phyloP scores from a whole-genome alignment of 2,888 invertebrate species.

The Gastrophysa polygoni region DNA sequence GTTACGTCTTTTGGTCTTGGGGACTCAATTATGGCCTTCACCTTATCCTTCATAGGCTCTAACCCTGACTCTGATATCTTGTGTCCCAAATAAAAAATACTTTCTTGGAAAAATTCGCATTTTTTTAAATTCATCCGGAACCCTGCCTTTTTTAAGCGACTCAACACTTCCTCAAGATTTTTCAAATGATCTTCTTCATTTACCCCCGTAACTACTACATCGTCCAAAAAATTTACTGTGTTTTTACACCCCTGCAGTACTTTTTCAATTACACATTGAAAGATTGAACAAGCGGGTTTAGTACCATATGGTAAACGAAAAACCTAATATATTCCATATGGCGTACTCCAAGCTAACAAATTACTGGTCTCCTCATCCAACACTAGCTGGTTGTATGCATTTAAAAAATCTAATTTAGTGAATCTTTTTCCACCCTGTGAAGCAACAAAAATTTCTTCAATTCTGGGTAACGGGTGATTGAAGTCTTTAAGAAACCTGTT shows the following conservation, averaged over 20 bases:
- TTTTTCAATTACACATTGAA: constrained; percentile 46
- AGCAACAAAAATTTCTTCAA: constrained; percentile 23
- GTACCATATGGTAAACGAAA: constrained; percentile 51
- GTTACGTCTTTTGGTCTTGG: constrained; percentile 10
- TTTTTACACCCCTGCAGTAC: constrained; percentile 32
- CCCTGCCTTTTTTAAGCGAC: constrained; percentile 12
- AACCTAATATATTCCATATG: constrained; percentile 47
- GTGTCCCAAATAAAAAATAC: constrained; percentile 23
- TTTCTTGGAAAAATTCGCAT: constrained; percentile 22
- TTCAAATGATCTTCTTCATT: constrained; percentile 22
- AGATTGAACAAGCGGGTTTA: constrained; percentile 52
- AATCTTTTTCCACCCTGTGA: constrained; percentile 20
- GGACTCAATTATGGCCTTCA: constrained; percentile 7
- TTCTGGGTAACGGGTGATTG: constrained; percentile 23
- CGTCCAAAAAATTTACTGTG: constrained; percentile 32
- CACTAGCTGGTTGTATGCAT: constrained; percentile 8
- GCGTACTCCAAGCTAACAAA: constrained; percentile 38
- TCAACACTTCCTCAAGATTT: constrained; percentile 20
- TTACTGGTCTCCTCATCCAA: constrained; percentile 5
- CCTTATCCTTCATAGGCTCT: constrained; percentile 11
- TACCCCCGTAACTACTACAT: constrained; percentile 32
- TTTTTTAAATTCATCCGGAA: constrained; percentile 22
- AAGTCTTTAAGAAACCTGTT: constrained; percentile 35
- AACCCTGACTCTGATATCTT: constrained; percentile 17
- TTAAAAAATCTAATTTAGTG: constrained; percentile 5